Conservation (phyloP, 2,888 invertebrate species). For the Scaptomyza cyrtandrae region DNA sequence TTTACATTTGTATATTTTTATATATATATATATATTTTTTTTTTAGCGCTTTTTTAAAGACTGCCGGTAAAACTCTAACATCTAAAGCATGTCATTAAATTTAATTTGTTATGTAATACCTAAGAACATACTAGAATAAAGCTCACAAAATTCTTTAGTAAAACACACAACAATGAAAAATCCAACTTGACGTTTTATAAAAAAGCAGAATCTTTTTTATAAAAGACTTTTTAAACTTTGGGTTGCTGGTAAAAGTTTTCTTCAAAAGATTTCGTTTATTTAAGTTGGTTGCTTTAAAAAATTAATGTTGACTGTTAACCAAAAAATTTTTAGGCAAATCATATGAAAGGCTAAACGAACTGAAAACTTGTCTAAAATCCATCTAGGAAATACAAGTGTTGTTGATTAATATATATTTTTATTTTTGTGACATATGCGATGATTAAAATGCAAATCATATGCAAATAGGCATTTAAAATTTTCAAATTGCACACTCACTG, state of each 20-base stretch:
- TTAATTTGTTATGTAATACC: not conserved
- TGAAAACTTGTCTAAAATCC: not conserved
- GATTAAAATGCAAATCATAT: conserved; percentile 82
- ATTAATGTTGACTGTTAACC: too few relatives aligned
- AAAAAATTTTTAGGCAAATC: not conserved
- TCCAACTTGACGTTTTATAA: not conserved
- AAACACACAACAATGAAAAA: not conserved
- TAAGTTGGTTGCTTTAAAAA: not conserved
- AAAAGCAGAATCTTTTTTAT: not conserved
- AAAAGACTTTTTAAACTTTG: not conserved
- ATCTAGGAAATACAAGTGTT: not conserved
- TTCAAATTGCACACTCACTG: conserved; percentile 57
- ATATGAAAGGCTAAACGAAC: not conserved
- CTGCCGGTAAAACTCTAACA: too few relatives aligned
- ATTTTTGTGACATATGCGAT: conserved; percentile 80
- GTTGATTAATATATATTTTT: conserved; percentile 53
- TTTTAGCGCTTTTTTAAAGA: too few relatives aligned
- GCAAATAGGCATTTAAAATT: conserved; percentile 82
- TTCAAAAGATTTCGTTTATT: not conserved
- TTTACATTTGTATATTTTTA: too few relatives aligned
- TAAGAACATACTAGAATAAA: too few relatives aligned
- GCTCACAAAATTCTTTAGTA: not conserved
- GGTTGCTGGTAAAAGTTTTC: not conserved
- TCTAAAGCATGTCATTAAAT: not conserved
- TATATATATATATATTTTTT: too few relatives aligned